These are phyloP conservation scores for Anguilla obscura DNA, from an alignment of 2,797 vertebrate genomes.

Conservation along the genomic window DNA sequence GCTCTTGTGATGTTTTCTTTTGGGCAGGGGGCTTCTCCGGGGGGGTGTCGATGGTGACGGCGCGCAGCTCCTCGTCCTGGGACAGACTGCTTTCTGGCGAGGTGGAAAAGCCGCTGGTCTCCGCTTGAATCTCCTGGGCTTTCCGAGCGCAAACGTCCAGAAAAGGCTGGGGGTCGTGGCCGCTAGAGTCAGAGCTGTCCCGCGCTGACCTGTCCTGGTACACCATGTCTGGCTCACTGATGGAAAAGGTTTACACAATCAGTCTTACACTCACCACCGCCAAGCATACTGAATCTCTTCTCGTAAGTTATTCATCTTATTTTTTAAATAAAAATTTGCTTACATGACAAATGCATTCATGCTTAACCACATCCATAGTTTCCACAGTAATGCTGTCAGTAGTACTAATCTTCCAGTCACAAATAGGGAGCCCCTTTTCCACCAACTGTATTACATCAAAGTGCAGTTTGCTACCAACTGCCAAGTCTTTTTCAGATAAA, in stretches of 20 bases:
- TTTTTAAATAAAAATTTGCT: background rate
- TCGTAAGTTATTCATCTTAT: background rate
- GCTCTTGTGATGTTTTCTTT: background rate
- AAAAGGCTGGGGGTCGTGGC: slow-evolving; percentile 21
- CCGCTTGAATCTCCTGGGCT: background rate
- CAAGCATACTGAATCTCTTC: background rate
- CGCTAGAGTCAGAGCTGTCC: slow-evolving; percentile 23
- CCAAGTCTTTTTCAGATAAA: too few relatives aligned
- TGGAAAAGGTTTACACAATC: background rate
- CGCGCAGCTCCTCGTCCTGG: slow-evolving; percentile 10
- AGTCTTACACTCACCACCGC: background rate
- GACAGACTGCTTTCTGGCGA: slow-evolving; percentile 4
- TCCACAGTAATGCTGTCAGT: background rate
- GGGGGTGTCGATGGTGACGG: slow-evolving; percentile 12
- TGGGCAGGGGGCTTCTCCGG: background rate
- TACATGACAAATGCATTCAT: background rate
- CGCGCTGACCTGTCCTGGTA: slow-evolving; percentile 34
- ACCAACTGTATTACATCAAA: background rate
- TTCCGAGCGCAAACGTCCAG: background rate
- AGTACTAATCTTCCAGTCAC: background rate
- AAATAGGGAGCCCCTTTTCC: background rate
- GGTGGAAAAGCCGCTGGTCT: slow-evolving; percentile 11
- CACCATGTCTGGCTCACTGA: slow-evolving; percentile 38
- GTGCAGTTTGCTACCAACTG: background rate
- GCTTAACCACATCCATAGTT: background rate